phyloP scores from a whole-genome alignment of 2,797 vertebrate genomes.

The Crenichthys baileyi region DNA sequence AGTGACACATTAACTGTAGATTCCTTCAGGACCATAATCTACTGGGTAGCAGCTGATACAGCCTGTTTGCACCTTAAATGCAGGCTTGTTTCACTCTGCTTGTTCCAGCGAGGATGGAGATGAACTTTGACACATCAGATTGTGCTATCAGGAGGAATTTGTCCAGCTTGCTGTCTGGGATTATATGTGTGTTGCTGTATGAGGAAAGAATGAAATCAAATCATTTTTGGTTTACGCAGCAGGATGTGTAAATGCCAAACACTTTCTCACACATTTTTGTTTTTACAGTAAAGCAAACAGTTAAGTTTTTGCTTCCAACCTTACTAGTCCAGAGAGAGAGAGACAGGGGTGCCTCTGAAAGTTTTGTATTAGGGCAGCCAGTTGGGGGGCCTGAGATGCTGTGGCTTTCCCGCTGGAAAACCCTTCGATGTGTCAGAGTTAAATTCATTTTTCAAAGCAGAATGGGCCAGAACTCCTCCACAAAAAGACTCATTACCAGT shows the following conservation, averaged over 20 bases:
- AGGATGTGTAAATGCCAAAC: not conserved
- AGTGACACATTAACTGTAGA: not conserved
- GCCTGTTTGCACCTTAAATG: not conserved
- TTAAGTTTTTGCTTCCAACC: too few species aligned
- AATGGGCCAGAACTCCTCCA: not conserved
- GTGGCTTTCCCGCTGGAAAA: too few species aligned
- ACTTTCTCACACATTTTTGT: not conserved
- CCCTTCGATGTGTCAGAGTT: too few species aligned
- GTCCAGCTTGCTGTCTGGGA: not conserved
- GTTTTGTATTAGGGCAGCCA: too few species aligned
- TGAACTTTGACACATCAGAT: not conserved
- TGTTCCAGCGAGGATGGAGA: too few species aligned
- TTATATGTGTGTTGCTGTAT: not conserved
- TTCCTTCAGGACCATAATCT: not conserved
- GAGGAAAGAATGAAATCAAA: not conserved
- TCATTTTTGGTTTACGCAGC: not conserved
- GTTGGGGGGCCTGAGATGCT: too few species aligned
- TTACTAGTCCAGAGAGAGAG: too few species aligned
- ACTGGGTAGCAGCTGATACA: not conserved
- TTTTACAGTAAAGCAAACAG: too few species aligned
- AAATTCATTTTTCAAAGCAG: not conserved
- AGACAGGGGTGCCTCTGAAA: too few species aligned
- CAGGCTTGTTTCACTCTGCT: too few species aligned
- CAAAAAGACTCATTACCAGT: not conserved
- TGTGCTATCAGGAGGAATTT: not conserved